phyloP scores from a whole-genome alignment of 2,113 vertebrate species.

The Gnathonemus longibarbis region DNA sequence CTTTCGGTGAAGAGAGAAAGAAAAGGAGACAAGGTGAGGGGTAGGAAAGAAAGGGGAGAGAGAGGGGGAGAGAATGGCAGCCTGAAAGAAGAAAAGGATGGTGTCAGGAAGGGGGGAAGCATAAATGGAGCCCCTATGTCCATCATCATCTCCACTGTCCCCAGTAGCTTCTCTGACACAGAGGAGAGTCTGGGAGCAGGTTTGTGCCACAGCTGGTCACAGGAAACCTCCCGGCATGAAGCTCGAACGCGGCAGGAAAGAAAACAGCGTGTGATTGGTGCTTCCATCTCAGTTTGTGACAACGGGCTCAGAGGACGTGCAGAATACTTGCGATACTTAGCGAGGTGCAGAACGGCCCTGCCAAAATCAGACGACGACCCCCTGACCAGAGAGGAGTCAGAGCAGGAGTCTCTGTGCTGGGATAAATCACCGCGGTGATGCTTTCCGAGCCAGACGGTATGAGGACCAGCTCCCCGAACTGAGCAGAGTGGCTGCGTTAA shows the following conservation, averaged over 20 bases:
- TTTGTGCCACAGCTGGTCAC: neutral
- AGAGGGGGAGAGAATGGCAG: constrained; percentile 35
- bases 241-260: neutral
- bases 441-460: neutral
- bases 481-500: neutral
- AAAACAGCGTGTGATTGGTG: no score
- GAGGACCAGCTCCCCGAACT: neutral
- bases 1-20: constrained; percentile 59
- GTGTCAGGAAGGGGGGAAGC: constrained; percentile 25
- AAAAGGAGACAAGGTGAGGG: constrained; percentile 36
- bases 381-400: neutral
- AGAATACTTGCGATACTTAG: neutral
- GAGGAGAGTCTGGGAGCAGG: neutral
- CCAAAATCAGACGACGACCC: neutral
- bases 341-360: neutral
- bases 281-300: neutral
- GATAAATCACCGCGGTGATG: neutral
- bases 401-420: neutral
- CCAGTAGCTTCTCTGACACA: neutral
- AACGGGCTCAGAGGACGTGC: neutral
- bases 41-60: constrained; percentile 45
- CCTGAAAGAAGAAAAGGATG: constrained; percentile 30
- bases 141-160: constrained; percentile 41
- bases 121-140: constrained; percentile 31
- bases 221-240: neutral